Base-by-base conservation (phyloP, 2,888 invertebrate species). In the Callimorpha dominula region DNA sequence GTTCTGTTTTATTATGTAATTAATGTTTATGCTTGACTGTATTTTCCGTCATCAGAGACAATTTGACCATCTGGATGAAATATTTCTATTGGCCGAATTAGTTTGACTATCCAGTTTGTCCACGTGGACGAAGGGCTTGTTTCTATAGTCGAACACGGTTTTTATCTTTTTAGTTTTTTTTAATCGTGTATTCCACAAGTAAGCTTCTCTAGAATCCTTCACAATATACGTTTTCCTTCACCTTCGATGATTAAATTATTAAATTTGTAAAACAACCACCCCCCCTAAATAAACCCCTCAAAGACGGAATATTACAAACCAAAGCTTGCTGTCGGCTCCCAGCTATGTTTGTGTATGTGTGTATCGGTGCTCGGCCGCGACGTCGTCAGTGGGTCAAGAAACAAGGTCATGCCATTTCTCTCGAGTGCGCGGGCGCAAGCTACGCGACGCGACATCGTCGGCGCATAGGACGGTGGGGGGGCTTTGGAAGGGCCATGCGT, bases 341-440 rank as follows among this genome's bases (percentile, higher is more conserved):
- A 66, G 17, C 50, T 79, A 72, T 78, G 78, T 75, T 60, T 78
- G 83, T 79, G 81, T 78, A 87, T 71, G 81, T 78, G 88, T 71
- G 81, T 70, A 79, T 78, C 85, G 88, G 95, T 94, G 90, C 93
- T 87, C 88, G 91, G 85, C 90, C 78, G 95, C 93, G 94, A 94
- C 93, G 93, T 94, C 94, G 93, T 83, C 94, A 95, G 92, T 95
- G 89, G 95, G 95, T 94, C 95, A 95, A 88, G 89, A 88, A 95
- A 95, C 94, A 95, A 95, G 95, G 95, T 91, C 95, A 90, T 86
- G 89, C 89, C 95, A 95, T 95, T 95, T 95, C 95, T 95, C 95
- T 89, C 78, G 72, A 74, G 77, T 84, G 80, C 74, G 73, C 78
- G 84, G 75, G 84, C 75, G 70, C 76, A 72, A 73, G 72, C 63